phyloP scores from a whole-genome alignment of 2,113 vertebrate species.

The Aegotheles bennettii region DNA sequence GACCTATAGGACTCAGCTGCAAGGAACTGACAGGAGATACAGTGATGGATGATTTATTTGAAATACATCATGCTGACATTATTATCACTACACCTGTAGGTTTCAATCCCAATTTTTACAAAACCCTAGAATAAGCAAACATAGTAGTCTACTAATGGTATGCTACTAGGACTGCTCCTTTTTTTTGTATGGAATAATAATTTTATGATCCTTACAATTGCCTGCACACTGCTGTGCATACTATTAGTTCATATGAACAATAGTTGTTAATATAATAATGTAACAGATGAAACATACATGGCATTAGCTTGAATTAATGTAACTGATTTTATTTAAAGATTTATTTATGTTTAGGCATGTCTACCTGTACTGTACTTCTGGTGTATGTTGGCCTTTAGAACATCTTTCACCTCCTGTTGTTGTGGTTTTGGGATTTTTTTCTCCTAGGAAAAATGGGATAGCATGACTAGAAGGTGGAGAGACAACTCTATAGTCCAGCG shows the following conservation, averaged over 20 bases:
- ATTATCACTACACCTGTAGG: constrained; percentile 96
- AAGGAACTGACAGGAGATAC: constrained; percentile 98
- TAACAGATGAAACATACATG: not conserved
- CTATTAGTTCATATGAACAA: not conserved
- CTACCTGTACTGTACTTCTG: not conserved
- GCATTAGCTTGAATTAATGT: not conserved
- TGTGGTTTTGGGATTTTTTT: not conserved
- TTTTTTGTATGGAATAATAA: not conserved
- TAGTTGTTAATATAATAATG: not conserved
- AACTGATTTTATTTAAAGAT: not conserved
- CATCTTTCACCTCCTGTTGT: not conserved
- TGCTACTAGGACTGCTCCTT: not conserved
- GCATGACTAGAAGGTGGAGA: constrained; percentile 97
- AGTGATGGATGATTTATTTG: constrained; percentile 93
- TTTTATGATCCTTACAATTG: not conserved
- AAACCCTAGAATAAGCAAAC: not conserved
- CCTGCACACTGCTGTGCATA: not conserved
- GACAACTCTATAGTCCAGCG: constrained; percentile 90
- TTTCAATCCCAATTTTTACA: constrained; percentile 35
- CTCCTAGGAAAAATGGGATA: constrained; percentile 96
- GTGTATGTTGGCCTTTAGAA: not conserved
- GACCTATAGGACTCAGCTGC: constrained; percentile 88
- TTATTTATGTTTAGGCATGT: not conserved
- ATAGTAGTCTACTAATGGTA: not conserved
- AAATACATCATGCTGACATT: constrained; percentile 92